A percentile compares a stretch with the other conserved stretches of the same genome.
Evolutionary conservation across 2,113 vertebrate genomes (phyloP).

Genomic region (Oryzias curvinotus): DNA sequence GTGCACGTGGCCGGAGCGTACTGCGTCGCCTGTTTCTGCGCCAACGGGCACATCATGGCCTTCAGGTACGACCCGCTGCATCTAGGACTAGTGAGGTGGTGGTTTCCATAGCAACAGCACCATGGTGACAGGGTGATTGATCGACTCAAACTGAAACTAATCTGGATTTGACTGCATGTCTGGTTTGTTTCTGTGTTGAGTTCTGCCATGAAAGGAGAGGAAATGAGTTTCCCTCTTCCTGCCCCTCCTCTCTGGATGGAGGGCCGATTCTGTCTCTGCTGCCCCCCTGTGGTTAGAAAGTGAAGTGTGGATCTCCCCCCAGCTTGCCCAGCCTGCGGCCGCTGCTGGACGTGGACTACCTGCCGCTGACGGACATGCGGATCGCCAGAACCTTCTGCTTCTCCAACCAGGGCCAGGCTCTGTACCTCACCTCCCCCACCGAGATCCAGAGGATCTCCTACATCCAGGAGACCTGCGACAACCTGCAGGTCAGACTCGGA

Average conservation of each 20-base stretch:
- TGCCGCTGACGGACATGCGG: constrained; percentile 97
- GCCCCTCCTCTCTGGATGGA: too few relatives aligned
- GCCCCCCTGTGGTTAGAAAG: neutral
- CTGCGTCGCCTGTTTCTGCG: constrained; percentile 97
- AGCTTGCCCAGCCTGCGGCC: constrained; percentile 97
- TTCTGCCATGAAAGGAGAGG: too few relatives aligned
- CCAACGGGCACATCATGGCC: constrained; percentile 98
- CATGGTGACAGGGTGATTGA: too few relatives aligned
- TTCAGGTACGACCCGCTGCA: constrained; percentile 82
- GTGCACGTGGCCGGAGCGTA: constrained; percentile 84
- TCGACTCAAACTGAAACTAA: too few relatives aligned
- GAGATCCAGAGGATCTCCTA: constrained; percentile 98
- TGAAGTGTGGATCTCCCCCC: neutral
- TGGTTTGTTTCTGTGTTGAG: too few relatives aligned
- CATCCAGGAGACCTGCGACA: constrained; percentile 97
- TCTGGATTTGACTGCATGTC: too few relatives aligned
- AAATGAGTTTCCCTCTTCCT: too few relatives aligned
- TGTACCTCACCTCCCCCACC: constrained; percentile 94
- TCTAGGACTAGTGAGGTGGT: neutral
- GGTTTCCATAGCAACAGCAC: neutral
- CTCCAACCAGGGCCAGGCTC: constrained; percentile 94
- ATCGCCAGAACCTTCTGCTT: constrained; percentile 99
- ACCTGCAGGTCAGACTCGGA: constrained; percentile 86
- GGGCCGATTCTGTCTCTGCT: too few relatives aligned
- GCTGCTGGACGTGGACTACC: constrained; percentile 93